Conservation (phyloP, 2,797 vertebrate genomes). For the Xiphophorus birchmanni region DNA sequence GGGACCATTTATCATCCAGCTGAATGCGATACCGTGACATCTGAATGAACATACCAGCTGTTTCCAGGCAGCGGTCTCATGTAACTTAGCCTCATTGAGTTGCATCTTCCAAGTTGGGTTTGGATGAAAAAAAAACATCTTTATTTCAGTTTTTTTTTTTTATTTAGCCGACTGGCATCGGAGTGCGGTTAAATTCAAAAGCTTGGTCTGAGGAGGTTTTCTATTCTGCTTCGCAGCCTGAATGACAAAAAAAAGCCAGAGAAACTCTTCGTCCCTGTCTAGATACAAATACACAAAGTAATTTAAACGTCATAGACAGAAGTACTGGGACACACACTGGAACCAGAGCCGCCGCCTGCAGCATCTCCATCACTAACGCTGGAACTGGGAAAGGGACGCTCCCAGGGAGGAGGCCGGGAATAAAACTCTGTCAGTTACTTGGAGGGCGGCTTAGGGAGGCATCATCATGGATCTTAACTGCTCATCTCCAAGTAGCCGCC, state of each 20-base stretch:
- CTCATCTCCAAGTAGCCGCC: conserved; percentile 32
- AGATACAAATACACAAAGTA: conserved; percentile 26
- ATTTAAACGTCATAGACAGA: conserved; percentile 6
- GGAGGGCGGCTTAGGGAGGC: conserved; percentile 8
- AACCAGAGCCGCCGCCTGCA: conserved; percentile 1
- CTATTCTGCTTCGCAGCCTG: conserved; percentile 23
- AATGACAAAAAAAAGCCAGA: conserved; percentile 21
- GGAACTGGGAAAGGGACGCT: conserved; percentile 24
- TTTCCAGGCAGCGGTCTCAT: too few species aligned
- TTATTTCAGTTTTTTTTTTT: conserved; percentile 47
- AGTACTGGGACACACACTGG: conserved; percentile 10
- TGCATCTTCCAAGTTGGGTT: conserved; percentile 32
- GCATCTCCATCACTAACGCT: conserved; percentile 46
- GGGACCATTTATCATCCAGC: too few species aligned
- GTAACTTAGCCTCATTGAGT: neutral
- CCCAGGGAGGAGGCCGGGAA: conserved; percentile 41
- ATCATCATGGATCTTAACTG: conserved; percentile 19
- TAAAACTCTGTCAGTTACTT: conserved; percentile 32
- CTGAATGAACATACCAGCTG: too few species aligned
- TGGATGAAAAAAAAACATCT: conserved; percentile 29
- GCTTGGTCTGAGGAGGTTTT: conserved; percentile 42
- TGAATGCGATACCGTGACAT: too few species aligned
- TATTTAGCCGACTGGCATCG: conserved; percentile 33
- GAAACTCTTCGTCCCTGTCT: conserved; percentile 26
- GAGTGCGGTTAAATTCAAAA: conserved; percentile 59